Conservation (phyloP, 2,797 vertebrate species). For the Cirrhinus mrigala region DNA sequence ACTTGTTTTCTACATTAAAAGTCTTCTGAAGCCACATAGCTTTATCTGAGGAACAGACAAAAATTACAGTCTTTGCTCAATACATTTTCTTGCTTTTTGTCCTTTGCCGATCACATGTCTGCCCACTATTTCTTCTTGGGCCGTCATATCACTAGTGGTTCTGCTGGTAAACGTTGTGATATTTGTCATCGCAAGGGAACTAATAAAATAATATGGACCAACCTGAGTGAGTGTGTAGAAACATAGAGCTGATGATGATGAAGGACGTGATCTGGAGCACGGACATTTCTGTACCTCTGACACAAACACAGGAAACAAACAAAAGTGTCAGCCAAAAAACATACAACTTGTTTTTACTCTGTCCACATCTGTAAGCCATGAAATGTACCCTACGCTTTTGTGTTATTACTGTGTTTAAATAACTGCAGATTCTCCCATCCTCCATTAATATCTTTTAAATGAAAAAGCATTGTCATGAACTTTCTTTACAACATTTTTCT, state of each 20-base stretch:
- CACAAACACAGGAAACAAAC: neutral
- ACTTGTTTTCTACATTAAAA: neutral
- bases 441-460: neutral
- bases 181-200: too few species aligned
- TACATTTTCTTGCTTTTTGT: too few species aligned
- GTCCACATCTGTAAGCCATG: constrained; percentile 43
- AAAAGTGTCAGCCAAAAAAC: neutral
- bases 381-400: neutral
- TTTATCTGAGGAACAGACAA: neutral
- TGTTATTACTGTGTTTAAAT: neutral
- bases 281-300: neutral
- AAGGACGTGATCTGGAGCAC: neutral
- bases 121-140: neutral
- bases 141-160: neutral
- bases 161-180: too few species aligned
- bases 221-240: constrained; percentile 11
- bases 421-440: neutral
- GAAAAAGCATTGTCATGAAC: neutral
- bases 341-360: neutral
- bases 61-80: neutral
- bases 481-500: neutral
- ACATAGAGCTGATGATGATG: neutral
- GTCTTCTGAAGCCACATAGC: neutral
- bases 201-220: neutral
- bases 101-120: neutral